Evolutionary conservation across 1,140 invertebrate species (phyloP).

Genomic region (Galleria mellonella): DNA sequence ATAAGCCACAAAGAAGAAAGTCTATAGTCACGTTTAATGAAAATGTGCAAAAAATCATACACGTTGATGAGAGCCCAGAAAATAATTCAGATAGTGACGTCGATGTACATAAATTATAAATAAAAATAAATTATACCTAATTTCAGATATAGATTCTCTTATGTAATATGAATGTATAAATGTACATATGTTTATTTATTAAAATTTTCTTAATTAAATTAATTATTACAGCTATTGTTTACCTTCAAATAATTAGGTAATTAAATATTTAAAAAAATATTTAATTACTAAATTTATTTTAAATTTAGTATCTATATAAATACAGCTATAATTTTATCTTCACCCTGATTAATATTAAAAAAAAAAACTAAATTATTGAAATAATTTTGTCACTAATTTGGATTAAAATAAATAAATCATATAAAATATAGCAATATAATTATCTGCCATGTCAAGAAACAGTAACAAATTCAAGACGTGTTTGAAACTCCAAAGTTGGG

Average conservation of each 20-base stretch:
- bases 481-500: constrained; percentile 10
- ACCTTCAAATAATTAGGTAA: no score
- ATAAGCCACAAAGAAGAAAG: constrained; percentile 34
- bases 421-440: neutral
- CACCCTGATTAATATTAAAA: no score
- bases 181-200: no score
- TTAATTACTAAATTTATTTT: no score
- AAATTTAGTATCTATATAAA: no score
- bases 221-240: no score
- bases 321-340: no score
- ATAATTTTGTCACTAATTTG: no score
- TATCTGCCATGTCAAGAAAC: neutral
- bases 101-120: neutral
- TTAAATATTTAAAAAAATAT: no score
- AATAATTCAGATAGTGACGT: constrained; percentile 1
- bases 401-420: neutral
- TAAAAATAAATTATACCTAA: neutral
- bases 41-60: constrained; percentile 68
- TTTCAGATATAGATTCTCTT: neutral
- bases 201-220: no score
- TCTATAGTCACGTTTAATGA: constrained; percentile 68
- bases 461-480: constrained; percentile 2
- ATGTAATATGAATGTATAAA: no score
- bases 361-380: no score
- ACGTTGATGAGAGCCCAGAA: constrained; percentile 42